Evolutionary conservation across 2,797 vertebrate species (phyloP).

Genomic region (Arctocebus calabarensis): DNA sequence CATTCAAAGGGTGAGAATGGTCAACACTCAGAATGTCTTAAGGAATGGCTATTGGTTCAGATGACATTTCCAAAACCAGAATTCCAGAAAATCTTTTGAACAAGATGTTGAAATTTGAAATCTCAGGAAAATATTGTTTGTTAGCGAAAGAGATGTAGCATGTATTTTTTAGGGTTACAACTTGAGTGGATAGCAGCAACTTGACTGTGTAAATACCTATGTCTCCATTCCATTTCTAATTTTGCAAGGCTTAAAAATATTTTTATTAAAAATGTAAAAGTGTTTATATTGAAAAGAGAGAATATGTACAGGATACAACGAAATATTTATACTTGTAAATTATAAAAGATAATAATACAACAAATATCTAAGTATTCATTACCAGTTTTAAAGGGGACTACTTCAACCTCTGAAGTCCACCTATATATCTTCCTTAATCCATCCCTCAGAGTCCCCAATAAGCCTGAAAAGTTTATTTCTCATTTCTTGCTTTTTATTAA

Average conservation of each 20-base stretch:
- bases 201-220: neutral
- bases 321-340: neutral
- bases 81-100: neutral
- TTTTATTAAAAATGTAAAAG: neutral
- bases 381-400: neutral
- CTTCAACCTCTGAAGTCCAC: neutral
- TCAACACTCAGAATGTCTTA: neutral
- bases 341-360: neutral
- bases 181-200: neutral
- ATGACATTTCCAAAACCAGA: neutral
- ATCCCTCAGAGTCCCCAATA: neutral
- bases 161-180: neutral
- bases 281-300: neutral
- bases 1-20: neutral
- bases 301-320: neutral
- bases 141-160: neutral
- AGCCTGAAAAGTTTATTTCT: neutral
- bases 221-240: neutral
- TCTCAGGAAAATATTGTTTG: neutral
- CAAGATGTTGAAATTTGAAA: neutral
- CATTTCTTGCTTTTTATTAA: neutral
- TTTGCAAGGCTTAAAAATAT: neutral
- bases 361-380: neutral
- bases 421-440: neutral
- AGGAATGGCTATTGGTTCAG: neutral